Base-by-base conservation (phyloP, 92 coral and sea anemone genomes). In the Ricordea florida region DNA sequence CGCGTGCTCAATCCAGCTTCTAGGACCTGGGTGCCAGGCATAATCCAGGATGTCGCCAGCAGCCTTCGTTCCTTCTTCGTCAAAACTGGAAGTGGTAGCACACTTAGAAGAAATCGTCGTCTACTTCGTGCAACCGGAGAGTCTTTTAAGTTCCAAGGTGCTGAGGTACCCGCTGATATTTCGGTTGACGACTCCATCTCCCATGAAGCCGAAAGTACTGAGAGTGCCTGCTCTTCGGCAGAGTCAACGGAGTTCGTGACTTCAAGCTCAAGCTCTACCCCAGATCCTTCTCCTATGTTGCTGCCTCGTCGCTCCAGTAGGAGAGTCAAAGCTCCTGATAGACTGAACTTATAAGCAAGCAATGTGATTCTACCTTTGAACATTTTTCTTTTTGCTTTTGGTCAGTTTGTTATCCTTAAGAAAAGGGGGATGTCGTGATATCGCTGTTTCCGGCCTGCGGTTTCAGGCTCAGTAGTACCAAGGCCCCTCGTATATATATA, bases 11-110 rank as follows among this genome's bases (percentile, higher is more conserved):
- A 78, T 24, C 74, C 63, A 6, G 28, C 27, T 10, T 49, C 3
- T 42, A 55, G 48, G 32, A 57, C 11, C 2, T 80, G 73, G 86
- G 60, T 69, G 62, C 86, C 80, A 45, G 80, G 79, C 27, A 35
- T 70, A 2, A 41, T 80, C 51, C 38, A 62, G 15, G 17, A 28
- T 20, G 13, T 23, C 4, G 58, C 59, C 3, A 15, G 59, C 11
- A 5, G 79, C 20, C 79, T 79, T 4, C 59, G 58, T 14, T 66
- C 89, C 5, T 84, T n/a, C 52, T 7, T 26, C 35, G 82, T 76
- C 2, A 26, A 60, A n/a, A 84, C 37, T 64, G 52, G 14, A 37
- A 59, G 26, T 23, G 74, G 81, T 10, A 58, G 62, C 9, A 43
- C 35, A 4, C n/a, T n/a, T n/a, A n/a, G n/a, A n/a, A n/a, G n/a